These are phyloP conservation scores for Scatophagus argus DNA, from an alignment of 2,113 vertebrate genomes.

Conservation along the genomic window DNA sequence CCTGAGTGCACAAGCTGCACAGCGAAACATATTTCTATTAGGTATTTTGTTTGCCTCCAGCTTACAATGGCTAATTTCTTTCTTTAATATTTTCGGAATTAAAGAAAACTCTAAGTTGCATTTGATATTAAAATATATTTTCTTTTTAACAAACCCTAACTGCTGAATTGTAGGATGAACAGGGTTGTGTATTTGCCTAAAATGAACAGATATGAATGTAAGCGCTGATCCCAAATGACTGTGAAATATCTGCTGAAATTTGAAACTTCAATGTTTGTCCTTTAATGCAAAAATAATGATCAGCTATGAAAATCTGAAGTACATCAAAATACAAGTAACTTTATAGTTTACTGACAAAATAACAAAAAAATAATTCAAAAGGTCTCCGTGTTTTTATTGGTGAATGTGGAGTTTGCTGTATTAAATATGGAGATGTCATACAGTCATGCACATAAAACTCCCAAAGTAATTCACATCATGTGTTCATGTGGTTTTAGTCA, in stretches of 20 bases:
- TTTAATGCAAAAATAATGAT: constrained; percentile 6
- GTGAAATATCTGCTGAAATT: constrained; percentile 19
- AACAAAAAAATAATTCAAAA: constrained; percentile 39
- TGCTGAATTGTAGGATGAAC: not conserved
- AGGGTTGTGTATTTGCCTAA: constrained; percentile 16
- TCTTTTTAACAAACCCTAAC: not conserved
- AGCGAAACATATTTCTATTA: not conserved
- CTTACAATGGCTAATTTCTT: not conserved
- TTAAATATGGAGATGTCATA: not conserved
- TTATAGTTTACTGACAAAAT: constrained; percentile 60
- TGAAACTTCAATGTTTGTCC: not conserved
- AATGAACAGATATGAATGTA: constrained; percentile 15
- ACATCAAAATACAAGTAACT: constrained; percentile 16
- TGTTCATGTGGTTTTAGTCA: not conserved
- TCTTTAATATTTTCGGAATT: constrained; percentile 13
- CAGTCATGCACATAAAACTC: not conserved
- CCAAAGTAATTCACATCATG: not conserved
- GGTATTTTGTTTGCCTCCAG: constrained; percentile 5
- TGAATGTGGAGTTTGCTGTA: not conserved
- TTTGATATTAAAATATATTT: constrained; percentile 19
- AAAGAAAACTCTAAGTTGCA: constrained; percentile 1
- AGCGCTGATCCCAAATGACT: constrained; percentile 4
- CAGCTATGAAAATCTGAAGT: constrained; percentile 13
- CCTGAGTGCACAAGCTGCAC: constrained; percentile 19
- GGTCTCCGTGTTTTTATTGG: constrained; percentile 41